Percentiles rank a stretch among this genome's conserved stretches.
phyloP scores from a whole-genome alignment of 2,888 invertebrate species.

The Epistrophella euchroma region DNA sequence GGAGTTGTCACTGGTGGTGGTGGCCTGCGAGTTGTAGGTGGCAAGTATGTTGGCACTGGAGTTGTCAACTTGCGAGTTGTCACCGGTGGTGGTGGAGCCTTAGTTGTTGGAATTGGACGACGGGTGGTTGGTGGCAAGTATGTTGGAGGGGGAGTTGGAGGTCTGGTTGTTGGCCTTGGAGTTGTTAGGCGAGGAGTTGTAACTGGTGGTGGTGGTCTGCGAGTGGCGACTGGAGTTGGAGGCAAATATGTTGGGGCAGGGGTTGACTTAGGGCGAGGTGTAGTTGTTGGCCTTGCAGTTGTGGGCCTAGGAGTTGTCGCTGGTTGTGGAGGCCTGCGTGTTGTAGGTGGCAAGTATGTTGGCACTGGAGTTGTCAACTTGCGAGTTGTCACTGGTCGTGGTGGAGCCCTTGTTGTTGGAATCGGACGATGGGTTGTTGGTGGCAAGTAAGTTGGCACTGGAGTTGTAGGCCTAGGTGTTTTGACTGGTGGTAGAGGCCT shows the following conservation, averaged over 20 bases:
- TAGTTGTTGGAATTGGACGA: not conserved
- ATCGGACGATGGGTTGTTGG: slow-evolving; percentile 4
- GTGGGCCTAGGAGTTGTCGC: slow-evolving; percentile 16
- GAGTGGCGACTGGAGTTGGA: slow-evolving; percentile 63
- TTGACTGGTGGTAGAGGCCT: slow-evolving; percentile 21
- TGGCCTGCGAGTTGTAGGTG: slow-evolving; percentile 70
- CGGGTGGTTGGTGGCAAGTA: slow-evolving; percentile 54
- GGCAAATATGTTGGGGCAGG: slow-evolving; percentile 13
- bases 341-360: slow-evolving; percentile 8
- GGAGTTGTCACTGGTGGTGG: slow-evolving; percentile 68
- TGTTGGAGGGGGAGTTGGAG: slow-evolving; percentile 20
- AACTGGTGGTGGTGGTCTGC: slow-evolving; percentile 69
- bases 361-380: not conserved
- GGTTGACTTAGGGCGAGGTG: slow-evolving; percentile 73
- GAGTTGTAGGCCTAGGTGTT: slow-evolving; percentile 1
- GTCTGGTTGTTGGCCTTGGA: slow-evolving; percentile 49
- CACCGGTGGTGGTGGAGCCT: slow-evolving; percentile 43
- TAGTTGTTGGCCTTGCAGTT: slow-evolving; percentile 41
- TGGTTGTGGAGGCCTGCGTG: slow-evolving; percentile 2
- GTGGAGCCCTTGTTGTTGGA: no score
- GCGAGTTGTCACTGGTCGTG: no score
- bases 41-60: slow-evolving; percentile 39
- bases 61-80: slow-evolving; percentile 26
- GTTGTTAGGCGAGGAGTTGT: slow-evolving; percentile 61
- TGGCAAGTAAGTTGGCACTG: slow-evolving; percentile 24